These are phyloP conservation scores for Ochotona curzoniae DNA, from an alignment of 2,113 vertebrate species.

Conservation along the genomic window DNA sequence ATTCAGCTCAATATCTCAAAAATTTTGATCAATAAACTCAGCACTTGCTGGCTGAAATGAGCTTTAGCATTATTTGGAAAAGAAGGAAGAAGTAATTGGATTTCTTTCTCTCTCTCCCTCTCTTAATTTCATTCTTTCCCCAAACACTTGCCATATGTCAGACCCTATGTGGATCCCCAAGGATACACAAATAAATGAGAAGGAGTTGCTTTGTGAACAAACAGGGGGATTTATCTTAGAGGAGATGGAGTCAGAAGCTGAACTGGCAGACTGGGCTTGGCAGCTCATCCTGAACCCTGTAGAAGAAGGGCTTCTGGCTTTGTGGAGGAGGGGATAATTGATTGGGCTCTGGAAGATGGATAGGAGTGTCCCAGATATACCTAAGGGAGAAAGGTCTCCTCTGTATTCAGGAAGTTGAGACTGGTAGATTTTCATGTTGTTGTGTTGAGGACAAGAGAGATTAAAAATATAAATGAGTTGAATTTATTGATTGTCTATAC, in stretches of 20 bases:
- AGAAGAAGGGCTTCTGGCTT: background rate
- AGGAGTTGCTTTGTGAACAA: background rate
- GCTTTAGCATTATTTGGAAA: conserved; percentile 29
- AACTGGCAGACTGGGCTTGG: background rate
- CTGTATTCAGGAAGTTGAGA: background rate
- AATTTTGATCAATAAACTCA: conserved; percentile 69
- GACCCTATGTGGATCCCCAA: background rate
- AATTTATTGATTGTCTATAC: background rate
- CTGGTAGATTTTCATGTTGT: background rate
- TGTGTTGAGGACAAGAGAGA: background rate
- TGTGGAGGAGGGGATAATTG: background rate
- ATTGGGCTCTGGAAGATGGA: background rate
- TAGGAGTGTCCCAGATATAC: background rate
- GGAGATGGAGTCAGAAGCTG: background rate
- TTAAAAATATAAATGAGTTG: background rate
- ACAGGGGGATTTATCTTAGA: accelerated
- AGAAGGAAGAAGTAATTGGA: background rate
- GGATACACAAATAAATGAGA: background rate
- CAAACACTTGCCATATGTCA: background rate
- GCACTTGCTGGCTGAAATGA: conserved; percentile 40
- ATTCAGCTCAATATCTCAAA: conserved; percentile 68
- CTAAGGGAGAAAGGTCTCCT: background rate
- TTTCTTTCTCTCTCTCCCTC: background rate
- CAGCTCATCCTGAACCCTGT: background rate
- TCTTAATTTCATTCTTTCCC: no score